Conservation (phyloP, 2,797 vertebrate genomes). For the Manis crassicaudata region DNA sequence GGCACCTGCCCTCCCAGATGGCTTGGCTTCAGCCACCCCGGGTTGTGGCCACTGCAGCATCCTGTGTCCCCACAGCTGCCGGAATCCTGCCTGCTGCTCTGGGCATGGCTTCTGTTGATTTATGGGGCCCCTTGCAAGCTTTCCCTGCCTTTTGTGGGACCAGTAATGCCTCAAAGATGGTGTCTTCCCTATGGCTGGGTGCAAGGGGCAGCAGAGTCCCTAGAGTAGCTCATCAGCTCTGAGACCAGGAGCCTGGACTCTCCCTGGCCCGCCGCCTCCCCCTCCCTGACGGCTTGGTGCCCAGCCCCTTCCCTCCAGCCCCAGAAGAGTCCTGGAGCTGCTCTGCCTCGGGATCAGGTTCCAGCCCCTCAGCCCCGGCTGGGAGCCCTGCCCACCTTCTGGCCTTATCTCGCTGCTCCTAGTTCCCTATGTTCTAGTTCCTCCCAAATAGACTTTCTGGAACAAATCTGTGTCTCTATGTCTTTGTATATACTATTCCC, state of each 20-base stretch:
- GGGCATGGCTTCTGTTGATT: background rate
- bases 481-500: background rate
- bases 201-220: background rate
- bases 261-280: background rate
- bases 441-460: slow-evolving; percentile 44
- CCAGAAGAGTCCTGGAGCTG: background rate
- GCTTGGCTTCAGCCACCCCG: background rate
- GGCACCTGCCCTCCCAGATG: background rate
- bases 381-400: background rate
- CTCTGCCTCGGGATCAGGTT: background rate
- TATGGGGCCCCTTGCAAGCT: background rate
- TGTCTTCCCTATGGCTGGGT: background rate
- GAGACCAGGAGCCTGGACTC: background rate
- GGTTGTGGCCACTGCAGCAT: background rate
- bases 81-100: background rate
- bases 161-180: background rate
- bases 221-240: too few species aligned
- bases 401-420: background rate
- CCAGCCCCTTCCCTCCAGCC: background rate
- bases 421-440: background rate
- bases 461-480: background rate
- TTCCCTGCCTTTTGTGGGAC: background rate
- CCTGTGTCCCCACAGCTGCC: background rate
- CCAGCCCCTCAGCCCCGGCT: background rate
- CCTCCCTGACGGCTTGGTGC: background rate